These are phyloP conservation scores for Halisarca cf. caerulea DNA, from an alignment of 37 sponge, comb jelly and placozoan genomes.

Conservation along the genomic window DNA sequence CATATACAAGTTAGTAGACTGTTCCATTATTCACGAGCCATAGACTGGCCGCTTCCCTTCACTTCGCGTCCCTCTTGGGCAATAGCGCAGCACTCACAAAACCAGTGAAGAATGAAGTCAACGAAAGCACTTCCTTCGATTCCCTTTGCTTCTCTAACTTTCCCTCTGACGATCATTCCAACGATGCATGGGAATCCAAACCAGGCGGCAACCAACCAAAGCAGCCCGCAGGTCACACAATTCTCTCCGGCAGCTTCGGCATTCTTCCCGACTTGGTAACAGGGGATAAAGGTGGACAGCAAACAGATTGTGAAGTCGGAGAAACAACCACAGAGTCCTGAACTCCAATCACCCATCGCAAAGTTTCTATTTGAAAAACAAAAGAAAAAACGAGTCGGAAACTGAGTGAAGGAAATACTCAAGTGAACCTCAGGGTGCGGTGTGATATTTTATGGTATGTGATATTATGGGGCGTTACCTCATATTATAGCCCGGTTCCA, in stretches of 20 bases:
- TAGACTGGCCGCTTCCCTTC: conserved; percentile 14
- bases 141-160: conserved; percentile 21
- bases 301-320: conserved; percentile 26
- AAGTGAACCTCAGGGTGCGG: too few relatives aligned
- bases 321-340: conserved; percentile 29
- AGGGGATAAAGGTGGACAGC: conserved; percentile 14
- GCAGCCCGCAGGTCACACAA: not conserved
- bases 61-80: conserved; percentile 30
- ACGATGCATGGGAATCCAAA: not conserved
- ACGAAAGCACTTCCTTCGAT: conserved; percentile 18
- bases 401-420: too few relatives aligned
- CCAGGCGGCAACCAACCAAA: not conserved
- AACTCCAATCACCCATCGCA: conserved; percentile 24
- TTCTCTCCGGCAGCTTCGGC: conserved; percentile 22
- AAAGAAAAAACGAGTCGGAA: too few relatives aligned
- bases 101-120: conserved; percentile 28
- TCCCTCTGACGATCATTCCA: conserved; percentile 19
- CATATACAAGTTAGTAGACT: too few relatives aligned
- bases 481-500: too few relatives aligned
- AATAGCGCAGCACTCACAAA: not conserved
- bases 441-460: too few relatives aligned
- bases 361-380: too few relatives aligned
- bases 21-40: conserved; percentile 16
- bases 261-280: conserved; percentile 27
- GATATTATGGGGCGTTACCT: too few relatives aligned